phyloP scores from a whole-genome alignment of 92 coral and sea anemone genomes.

The Palythoa grandis region DNA sequence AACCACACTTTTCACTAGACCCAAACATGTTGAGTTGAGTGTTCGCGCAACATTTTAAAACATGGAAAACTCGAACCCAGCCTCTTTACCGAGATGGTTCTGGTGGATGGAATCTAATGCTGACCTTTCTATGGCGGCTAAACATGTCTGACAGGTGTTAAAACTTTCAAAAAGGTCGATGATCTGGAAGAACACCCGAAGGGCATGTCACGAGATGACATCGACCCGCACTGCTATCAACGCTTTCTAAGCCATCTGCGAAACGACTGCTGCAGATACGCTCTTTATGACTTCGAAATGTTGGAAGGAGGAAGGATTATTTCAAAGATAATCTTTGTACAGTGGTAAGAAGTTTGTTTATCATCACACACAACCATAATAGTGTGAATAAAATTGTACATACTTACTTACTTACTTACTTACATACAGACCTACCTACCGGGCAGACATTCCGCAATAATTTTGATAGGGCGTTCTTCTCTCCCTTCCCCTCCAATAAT shows the following conservation, averaged over 20 bases:
- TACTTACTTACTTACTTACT: no score
- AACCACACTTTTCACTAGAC: no score
- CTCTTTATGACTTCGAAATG: constrained; percentile 45
- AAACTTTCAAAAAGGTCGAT: constrained; percentile 6
- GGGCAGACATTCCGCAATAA: no score
- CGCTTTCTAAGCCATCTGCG: constrained; percentile 34
- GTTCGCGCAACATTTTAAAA: no score
- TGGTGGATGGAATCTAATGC: no score
- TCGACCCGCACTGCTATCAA: constrained; percentile 17
- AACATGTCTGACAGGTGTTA: no score
- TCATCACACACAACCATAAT: neutral
- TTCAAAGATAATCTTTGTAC: constrained; percentile 34
- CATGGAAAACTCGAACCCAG: neutral
- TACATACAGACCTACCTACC: no score
- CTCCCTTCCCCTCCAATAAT: no score
- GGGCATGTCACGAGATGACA: constrained; percentile 27
- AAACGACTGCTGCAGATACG: constrained; percentile 36
- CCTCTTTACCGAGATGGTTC: neutral
- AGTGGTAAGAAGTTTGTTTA: neutral
- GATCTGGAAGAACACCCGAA: constrained; percentile 39
- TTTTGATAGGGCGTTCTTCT: no score
- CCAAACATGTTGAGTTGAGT: no score
- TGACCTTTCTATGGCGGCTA: neutral
- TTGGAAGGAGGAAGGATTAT: constrained; percentile 8
- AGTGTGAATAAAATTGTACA: no score